phyloP scores from a whole-genome alignment of 2,888 invertebrate species.

The Choreutis nemorana region DNA sequence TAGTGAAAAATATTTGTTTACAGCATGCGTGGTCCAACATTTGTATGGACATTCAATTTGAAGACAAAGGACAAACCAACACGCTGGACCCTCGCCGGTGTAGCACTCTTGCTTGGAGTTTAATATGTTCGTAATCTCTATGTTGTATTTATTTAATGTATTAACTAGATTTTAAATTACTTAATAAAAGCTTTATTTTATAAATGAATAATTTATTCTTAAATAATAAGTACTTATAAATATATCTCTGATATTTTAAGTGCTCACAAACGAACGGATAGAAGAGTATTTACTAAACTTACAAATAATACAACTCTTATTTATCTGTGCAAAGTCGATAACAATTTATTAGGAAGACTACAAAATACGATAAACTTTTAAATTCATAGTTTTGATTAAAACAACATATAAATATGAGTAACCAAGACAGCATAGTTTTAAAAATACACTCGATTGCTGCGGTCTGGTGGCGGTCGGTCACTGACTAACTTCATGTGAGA shows the following conservation, averaged over 20 bases:
- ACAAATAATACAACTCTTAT: too few species aligned
- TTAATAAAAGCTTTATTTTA: slow-evolving; percentile 1
- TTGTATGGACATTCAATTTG: slow-evolving; percentile 95
- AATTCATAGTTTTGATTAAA: too few species aligned
- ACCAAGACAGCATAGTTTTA: too few species aligned
- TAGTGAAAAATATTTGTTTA: slow-evolving; percentile 8
- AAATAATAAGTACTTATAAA: too few species aligned
- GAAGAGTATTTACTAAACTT: too few species aligned
- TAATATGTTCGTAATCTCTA: slow-evolving; percentile 31
- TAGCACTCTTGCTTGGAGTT: slow-evolving; percentile 87
- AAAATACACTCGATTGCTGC: too few species aligned
- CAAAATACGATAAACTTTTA: slow-evolving; percentile 17
- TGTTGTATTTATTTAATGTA: too few species aligned
- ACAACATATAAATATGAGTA: too few species aligned
- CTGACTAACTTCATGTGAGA: too few species aligned
- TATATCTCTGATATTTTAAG: slow-evolving; percentile 1
- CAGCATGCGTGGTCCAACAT: slow-evolving; percentile 86
- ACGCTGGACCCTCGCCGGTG: slow-evolving; percentile 94
- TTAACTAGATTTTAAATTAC: background rate
- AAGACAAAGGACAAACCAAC: slow-evolving; percentile 88
- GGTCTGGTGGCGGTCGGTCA: too few species aligned
- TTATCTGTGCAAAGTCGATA: slow-evolving; percentile 21
- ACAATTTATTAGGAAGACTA: slow-evolving; percentile 35
- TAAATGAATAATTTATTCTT: too few species aligned
- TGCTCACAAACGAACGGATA: slow-evolving; percentile 3